A percentile compares a stretch with the other conserved stretches of the same genome.
phyloP scores from a whole-genome alignment of 2,113 vertebrate genomes.

The Semnornis frantzii region DNA sequence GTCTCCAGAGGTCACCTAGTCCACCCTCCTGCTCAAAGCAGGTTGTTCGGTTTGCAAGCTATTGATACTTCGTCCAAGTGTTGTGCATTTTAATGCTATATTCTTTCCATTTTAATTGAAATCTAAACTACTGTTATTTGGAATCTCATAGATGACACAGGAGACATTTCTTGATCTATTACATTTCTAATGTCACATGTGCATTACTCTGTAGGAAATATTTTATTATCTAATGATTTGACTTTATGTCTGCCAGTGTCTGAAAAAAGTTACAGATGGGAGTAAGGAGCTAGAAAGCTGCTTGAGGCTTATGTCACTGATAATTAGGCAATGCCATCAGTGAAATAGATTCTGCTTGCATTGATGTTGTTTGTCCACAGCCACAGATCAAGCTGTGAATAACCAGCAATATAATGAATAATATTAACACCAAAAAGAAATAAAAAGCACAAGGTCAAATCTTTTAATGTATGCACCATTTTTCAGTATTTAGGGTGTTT shows the following conservation, averaged over 20 bases:
- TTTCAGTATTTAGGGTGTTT: neutral
- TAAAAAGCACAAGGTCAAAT: neutral
- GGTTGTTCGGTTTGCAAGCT: neutral
- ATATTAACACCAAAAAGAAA: neutral
- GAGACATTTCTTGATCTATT: neutral
- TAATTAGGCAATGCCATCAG: neutral
- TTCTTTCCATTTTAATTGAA: neutral
- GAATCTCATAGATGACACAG: neutral
- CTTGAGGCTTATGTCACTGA: neutral
- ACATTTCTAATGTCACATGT: neutral
- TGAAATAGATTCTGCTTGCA: neutral
- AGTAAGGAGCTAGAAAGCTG: neutral
- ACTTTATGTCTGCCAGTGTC: neutral
- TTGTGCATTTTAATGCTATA: neutral
- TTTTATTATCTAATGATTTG: neutral
- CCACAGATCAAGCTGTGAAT: neutral
- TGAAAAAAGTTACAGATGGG: neutral
- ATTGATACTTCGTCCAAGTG: neutral
- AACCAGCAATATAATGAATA: neutral
- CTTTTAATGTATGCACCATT: neutral
- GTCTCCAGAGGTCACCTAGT: neutral
- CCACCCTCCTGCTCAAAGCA: neutral
- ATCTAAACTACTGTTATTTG: neutral
- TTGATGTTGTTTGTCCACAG: neutral
- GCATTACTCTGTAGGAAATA: neutral